Conservation (phyloP, 2,113 vertebrate genomes). For the Equus przewalskii region DNA sequence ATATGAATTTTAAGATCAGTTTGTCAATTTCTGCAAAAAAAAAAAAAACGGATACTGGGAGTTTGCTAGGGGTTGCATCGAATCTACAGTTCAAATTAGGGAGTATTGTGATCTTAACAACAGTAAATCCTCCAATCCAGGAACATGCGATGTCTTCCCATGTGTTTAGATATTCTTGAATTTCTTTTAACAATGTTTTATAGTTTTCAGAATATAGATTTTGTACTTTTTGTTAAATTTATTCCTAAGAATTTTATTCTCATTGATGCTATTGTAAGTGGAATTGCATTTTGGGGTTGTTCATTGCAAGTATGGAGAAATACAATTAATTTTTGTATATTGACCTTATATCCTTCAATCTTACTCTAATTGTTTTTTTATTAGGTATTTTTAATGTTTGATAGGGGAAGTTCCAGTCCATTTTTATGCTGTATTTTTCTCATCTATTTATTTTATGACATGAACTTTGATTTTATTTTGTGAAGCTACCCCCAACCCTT, state of each 20-base stretch:
- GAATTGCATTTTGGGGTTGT: neutral
- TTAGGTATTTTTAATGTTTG: constrained; percentile 14
- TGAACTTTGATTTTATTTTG: constrained; percentile 21
- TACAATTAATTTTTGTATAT: neutral
- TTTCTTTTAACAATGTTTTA: constrained; percentile 24
- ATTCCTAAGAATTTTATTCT: neutral
- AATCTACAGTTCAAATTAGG: neutral
- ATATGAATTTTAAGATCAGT: neutral
- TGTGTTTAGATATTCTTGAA: neutral
- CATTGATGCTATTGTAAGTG: neutral
- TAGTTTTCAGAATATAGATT: neutral
- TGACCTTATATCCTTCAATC: neutral
- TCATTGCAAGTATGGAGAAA: neutral
- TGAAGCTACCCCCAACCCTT: neutral
- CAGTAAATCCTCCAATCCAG: neutral
- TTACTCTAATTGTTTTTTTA: neutral
- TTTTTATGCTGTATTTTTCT: neutral
- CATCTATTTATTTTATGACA: neutral
- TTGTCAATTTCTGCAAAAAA: neutral
- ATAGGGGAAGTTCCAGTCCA: neutral
- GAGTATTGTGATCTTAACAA: neutral
- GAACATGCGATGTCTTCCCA: neutral
- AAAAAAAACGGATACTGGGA: too few species aligned
- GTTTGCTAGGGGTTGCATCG: neutral
- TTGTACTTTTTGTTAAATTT: neutral